phyloP scores from a whole-genome alignment of 2,113 vertebrate species.

The Odocoileus hemionus region DNA sequence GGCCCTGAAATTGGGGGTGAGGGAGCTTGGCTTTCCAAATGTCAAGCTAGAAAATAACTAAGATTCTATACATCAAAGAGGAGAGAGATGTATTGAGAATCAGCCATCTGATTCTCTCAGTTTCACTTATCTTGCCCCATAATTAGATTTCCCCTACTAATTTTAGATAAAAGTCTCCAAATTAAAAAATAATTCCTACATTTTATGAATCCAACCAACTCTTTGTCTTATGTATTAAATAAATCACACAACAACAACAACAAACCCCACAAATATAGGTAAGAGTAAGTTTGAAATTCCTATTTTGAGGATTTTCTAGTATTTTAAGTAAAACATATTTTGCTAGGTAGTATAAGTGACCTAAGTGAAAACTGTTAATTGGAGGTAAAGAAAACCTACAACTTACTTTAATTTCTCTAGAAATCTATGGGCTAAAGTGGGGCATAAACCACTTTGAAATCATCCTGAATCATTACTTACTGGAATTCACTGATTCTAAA shows the following conservation, averaged over 20 bases:
- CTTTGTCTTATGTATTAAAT: slow-evolving; percentile 49
- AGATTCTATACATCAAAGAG: neutral
- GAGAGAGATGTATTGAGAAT: neutral
- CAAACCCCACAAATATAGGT: neutral
- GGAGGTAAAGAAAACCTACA: slow-evolving; percentile 15
- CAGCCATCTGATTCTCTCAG: neutral
- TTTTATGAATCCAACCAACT: slow-evolving; percentile 71
- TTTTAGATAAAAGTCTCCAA: neutral
- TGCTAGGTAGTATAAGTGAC: slow-evolving; percentile 47
- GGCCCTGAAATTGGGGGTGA: neutral
- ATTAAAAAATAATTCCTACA: slow-evolving; percentile 58
- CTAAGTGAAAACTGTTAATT: slow-evolving; percentile 46
- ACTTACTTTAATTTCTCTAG: slow-evolving; percentile 53
- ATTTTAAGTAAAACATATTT: neutral
- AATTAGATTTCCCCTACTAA: neutral
- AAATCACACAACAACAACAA: slow-evolving; percentile 47
- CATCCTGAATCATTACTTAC: slow-evolving; percentile 13
- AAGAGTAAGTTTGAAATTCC: slow-evolving; percentile 56
- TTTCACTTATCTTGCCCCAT: neutral
- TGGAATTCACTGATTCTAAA: slow-evolving; percentile 47
- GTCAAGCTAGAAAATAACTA: neutral
- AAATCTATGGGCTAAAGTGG: slow-evolving; percentile 50
- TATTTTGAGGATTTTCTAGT: slow-evolving; percentile 14
- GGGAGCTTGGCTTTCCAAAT: neutral
- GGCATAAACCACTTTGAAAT: slow-evolving; percentile 50